These are phyloP conservation scores for Oreochromis tanganicae DNA, from an alignment of 2,113 vertebrate species.

Conservation along the genomic window DNA sequence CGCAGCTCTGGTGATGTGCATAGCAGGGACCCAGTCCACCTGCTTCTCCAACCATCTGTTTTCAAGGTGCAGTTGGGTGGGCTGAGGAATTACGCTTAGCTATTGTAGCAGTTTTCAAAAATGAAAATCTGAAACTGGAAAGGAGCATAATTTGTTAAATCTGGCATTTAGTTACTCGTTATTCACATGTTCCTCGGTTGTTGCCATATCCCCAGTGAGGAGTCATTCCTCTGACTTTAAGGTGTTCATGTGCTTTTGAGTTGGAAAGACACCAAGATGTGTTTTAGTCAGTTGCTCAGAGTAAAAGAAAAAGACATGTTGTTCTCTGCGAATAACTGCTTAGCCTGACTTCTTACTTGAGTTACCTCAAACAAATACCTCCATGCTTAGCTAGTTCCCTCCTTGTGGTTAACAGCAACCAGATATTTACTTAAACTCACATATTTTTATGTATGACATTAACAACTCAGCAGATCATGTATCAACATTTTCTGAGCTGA, in stretches of 20 bases:
- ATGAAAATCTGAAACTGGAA: background rate
- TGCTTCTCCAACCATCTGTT: background rate
- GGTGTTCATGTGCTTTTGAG: background rate
- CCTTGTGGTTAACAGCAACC: background rate
- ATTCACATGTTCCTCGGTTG: background rate
- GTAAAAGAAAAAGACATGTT: rapidly evolving
- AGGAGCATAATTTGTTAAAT: background rate
- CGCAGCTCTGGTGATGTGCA: background rate
- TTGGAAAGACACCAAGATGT: background rate
- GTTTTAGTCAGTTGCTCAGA: background rate
- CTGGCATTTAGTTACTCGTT: background rate
- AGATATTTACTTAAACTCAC: background rate
- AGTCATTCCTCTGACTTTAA: background rate
- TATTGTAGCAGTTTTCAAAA: background rate
- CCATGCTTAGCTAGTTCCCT: background rate
- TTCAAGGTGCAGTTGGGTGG: background rate
- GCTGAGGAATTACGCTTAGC: background rate
- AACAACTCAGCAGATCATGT: background rate
- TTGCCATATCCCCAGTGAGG: background rate
- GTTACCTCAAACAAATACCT: background rate
- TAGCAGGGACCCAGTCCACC: background rate
- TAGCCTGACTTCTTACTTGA: background rate
- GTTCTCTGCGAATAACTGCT: background rate
- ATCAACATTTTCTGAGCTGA: background rate
- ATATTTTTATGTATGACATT: background rate